phyloP scores from a whole-genome alignment of 2,113 vertebrate genomes.

The Sturnira hondurensis region DNA sequence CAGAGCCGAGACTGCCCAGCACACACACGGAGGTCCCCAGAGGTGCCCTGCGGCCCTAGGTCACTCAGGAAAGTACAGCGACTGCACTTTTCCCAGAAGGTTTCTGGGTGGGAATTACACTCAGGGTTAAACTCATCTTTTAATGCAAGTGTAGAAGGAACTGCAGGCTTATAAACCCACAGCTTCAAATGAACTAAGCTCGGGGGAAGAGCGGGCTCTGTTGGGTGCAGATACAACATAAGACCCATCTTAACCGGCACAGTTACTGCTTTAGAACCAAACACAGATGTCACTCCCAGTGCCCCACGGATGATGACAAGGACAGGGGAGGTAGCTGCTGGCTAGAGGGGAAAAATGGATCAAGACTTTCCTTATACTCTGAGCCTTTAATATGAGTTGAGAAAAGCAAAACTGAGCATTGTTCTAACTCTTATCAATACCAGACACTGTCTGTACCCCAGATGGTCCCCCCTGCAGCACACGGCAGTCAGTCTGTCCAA shows the following conservation, averaged over 20 bases:
- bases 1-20: neutral
- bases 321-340: neutral
- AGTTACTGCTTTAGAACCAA: neutral
- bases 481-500: neutral
- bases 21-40: neutral
- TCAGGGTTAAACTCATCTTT: neutral
- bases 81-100: neutral
- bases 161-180: neutral
- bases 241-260: neutral
- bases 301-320: neutral
- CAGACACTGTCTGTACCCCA: neutral
- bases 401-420: neutral
- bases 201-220: neutral
- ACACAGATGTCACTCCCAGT: neutral
- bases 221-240: neutral
- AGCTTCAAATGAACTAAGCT: neutral
- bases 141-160: neutral
- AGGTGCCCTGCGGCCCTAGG: neutral
- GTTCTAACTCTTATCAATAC: neutral
- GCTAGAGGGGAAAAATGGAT: neutral
- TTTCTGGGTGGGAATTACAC: neutral
- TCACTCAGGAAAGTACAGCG: neutral
- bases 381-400: neutral
- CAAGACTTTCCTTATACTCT: neutral
- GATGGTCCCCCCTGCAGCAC: neutral